A percentile compares a stretch with the other conserved stretches of the same genome.
Conservation (phyloP, 1,140 invertebrate species). For the Zaprionus capensis region DNA sequence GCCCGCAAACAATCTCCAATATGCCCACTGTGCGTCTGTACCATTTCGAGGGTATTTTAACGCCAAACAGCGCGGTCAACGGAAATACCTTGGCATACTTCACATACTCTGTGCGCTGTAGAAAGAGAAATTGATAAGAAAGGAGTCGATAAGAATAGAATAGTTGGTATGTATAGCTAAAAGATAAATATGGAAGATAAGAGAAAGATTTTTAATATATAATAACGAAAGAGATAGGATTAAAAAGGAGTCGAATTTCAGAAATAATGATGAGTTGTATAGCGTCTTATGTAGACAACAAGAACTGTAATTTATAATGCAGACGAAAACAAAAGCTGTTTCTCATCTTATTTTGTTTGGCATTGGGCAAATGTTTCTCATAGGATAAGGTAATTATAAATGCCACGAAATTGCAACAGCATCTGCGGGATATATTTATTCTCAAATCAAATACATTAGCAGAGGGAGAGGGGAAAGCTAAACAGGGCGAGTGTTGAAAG, state of each 20-base stretch:
- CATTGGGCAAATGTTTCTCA: slow-evolving; percentile 61
- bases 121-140: slow-evolving; percentile 76
- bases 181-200: too few species aligned
- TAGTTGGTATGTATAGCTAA: too few species aligned
- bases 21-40: slow-evolving; percentile 94
- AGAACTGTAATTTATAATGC: not conserved
- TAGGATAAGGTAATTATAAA: slow-evolving; percentile 70
- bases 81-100: slow-evolving; percentile 99
- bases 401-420: slow-evolving; percentile 45
- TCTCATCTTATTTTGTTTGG: slow-evolving; percentile 54
- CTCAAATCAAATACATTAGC: slow-evolving; percentile 43
- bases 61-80: slow-evolving; percentile 90
- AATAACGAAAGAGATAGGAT: not conserved
- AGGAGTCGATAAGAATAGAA: not conserved
- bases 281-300: not conserved
- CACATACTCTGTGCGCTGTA: slow-evolving; percentile 97
- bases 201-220: too few species aligned
- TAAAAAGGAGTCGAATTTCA: not conserved
- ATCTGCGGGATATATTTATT: slow-evolving; percentile 48
- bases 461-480: slow-evolving; percentile 19
- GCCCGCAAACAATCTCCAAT: slow-evolving; percentile 95
- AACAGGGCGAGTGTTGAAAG: slow-evolving; percentile 20
- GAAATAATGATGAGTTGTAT: not conserved
- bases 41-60: slow-evolving; percentile 96
- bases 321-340: slow-evolving; percentile 40